A percentile compares a stretch with the other conserved stretches of the same genome.
phyloP scores from a whole-genome alignment of 2,797 vertebrate species.

The Artibeus lituratus region DNA sequence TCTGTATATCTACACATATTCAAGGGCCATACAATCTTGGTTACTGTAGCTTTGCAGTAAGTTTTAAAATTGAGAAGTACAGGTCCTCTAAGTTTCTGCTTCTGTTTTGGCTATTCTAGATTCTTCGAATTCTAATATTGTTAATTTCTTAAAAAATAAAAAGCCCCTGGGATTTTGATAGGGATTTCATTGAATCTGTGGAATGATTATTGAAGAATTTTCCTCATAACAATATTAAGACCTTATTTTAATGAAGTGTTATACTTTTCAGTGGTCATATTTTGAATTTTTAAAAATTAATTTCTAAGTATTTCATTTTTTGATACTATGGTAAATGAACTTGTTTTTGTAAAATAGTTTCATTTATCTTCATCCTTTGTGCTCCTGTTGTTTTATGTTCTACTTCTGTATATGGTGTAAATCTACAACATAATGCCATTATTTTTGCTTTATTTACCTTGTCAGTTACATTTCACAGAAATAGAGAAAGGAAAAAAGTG shows the following conservation, averaged over 20 bases:
- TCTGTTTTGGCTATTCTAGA: not conserved
- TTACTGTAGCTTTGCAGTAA: too few species aligned
- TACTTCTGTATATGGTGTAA: not conserved
- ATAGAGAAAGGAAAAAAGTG: not conserved
- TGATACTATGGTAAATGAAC: not conserved
- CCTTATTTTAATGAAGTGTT: not conserved
- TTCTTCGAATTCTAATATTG: not conserved
- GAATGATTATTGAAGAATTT: not conserved
- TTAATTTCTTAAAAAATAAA: not conserved
- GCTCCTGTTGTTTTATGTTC: not conserved
- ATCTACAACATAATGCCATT: not conserved
- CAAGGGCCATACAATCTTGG: not conserved
- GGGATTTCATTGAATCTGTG: not conserved
- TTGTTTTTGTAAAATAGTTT: not conserved
- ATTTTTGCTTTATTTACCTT: not conserved
- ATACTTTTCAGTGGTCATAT: not conserved
- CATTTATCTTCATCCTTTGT: not conserved
- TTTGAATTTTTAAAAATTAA: not conserved
- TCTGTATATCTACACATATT: not conserved
- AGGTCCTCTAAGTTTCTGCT: not conserved
- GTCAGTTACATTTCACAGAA: not conserved
- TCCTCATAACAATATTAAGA: not conserved
- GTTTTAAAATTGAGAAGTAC: not conserved
- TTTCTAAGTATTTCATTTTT: not conserved
- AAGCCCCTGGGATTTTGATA: not conserved